A percentile compares a stretch with the other conserved stretches of the same genome.
These are phyloP conservation scores for Drosophila testacea DNA, from an alignment of 2,888 invertebrate species.

Conservation along the genomic window DNA sequence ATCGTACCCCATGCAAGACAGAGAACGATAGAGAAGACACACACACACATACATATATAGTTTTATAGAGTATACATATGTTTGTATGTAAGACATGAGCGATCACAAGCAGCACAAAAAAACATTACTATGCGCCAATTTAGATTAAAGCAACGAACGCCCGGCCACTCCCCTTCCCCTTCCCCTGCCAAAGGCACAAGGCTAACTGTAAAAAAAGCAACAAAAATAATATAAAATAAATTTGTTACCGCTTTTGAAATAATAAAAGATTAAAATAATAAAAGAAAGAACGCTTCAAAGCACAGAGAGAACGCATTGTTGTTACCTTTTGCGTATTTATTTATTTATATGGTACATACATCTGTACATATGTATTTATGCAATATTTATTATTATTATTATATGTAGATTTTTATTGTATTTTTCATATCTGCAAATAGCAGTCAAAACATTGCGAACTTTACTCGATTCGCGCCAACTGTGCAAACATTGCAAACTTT, in stretches of 20 bases:
- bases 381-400: conserved; percentile 65
- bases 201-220: conserved; percentile 46
- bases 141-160: conserved; percentile 73
- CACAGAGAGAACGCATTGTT: conserved; percentile 67
- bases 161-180: conserved; percentile 68
- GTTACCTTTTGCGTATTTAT: conserved; percentile 33
- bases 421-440: conserved; percentile 30
- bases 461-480: conserved; percentile 59
- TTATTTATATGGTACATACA: conserved; percentile 28
- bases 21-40: conserved; percentile 6
- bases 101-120: conserved; percentile 47
- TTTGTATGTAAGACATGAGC: conserved; percentile 64
- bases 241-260: conserved; percentile 46
- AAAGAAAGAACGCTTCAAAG: conserved; percentile 44
- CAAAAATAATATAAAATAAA: conserved; percentile 22
- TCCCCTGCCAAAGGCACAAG: conserved; percentile 16
- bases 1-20: conserved; percentile 31
- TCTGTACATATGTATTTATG: conserved; percentile 38
- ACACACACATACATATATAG: conserved; percentile 22
- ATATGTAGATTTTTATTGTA: conserved; percentile 36
- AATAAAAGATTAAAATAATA: conserved; percentile 64
- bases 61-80: conserved; percentile 35
- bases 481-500: conserved; percentile 64
- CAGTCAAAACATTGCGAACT: conserved; percentile 51
- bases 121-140: conserved; percentile 79